Evolutionary conservation across 2,888 invertebrate genomes (phyloP), one percentile per base, ranked within the genome.

Genomic region (Neria commutata): DNA sequence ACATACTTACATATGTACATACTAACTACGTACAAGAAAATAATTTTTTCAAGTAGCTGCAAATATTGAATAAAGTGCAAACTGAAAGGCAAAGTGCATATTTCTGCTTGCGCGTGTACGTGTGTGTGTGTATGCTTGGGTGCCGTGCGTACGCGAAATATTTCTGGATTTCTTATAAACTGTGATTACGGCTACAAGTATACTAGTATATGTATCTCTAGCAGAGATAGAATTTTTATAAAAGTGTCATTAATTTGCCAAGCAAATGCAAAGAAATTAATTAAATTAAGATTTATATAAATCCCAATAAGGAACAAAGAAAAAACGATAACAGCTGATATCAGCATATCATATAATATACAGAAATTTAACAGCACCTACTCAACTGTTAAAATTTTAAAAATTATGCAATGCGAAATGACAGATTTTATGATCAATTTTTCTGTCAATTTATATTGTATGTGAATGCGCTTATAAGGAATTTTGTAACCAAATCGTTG

Each of bases 401-500:
- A 16, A 55, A 54, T 10, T 25, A 26, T 25, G 54, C 10, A 56
- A 48, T 56, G 48, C 17, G 21, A 48, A 54, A 37, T 2, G 21
- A 56, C 11, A 42, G 5, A 49, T 45, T 24, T 19, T 26, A 45
- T 23, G 14, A 24, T 47, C 16, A 21, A 37, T 34, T 54, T 6
- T 23, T 50, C 11, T 34, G 14, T 16, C 4, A 2, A 21, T 4
- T 2, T 24, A 49, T 47, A 10, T 19, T 64, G 67, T 58, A 66
- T 62, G 63, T 6, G 67, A 67, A 67, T 66, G 61, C 66, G 69
- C 81, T 76, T 80, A 81, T 79, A 81, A 79, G 81, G 81, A 74
- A 77, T 78, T 79, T 72, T 79, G 81, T 81, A 81, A 81, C 76
- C 70, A 72, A 81, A 79, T 79, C 74, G 51, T 48, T 47, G 23